Conservation (phyloP, 2,888 invertebrate species). For the Galeopsomyia nigrocyanea region DNA sequence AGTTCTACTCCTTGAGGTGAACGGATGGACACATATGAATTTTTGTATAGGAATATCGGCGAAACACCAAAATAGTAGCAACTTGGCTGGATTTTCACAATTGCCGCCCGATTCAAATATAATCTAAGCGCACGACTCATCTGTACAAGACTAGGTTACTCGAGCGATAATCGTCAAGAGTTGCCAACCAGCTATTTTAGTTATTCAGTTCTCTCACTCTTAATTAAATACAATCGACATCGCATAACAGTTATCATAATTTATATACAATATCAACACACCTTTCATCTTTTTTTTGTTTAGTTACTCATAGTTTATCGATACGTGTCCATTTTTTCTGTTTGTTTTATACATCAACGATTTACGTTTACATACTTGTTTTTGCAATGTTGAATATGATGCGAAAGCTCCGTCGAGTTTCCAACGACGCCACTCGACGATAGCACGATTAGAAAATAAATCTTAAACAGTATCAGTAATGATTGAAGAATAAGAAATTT, state of each 20-base stretch:
- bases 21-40: slow-evolving; percentile 1
- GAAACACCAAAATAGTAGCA: slow-evolving; percentile 17
- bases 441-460: slow-evolving; percentile 32
- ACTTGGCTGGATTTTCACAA: slow-evolving; percentile 20
- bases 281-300: slow-evolving; percentile 52
- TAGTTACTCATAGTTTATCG: slow-evolving; percentile 19
- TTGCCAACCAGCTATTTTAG: slow-evolving; percentile 45
- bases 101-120: slow-evolving; percentile 50
- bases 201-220: slow-evolving; percentile 40
- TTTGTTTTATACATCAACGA: slow-evolving; percentile 9
- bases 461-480: slow-evolving; percentile 19
- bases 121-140: slow-evolving; percentile 60
- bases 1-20: neutral
- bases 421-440: slow-evolving; percentile 18
- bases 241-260: slow-evolving; percentile 63
- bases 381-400: neutral
- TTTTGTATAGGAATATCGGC: neutral
- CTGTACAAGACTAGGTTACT: slow-evolving; percentile 68
- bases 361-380: too few species aligned
- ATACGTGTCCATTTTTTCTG: slow-evolving; percentile 31
- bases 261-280: slow-evolving; percentile 68
- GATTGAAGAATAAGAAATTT: slow-evolving; percentile 5
- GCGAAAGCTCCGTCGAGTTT: slow-evolving; percentile 25
- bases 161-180: slow-evolving; percentile 54
- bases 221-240: slow-evolving; percentile 51